These are phyloP conservation scores for Tiliacea citrago DNA, from an alignment of 2,888 invertebrate genomes.

Conservation along the genomic window DNA sequence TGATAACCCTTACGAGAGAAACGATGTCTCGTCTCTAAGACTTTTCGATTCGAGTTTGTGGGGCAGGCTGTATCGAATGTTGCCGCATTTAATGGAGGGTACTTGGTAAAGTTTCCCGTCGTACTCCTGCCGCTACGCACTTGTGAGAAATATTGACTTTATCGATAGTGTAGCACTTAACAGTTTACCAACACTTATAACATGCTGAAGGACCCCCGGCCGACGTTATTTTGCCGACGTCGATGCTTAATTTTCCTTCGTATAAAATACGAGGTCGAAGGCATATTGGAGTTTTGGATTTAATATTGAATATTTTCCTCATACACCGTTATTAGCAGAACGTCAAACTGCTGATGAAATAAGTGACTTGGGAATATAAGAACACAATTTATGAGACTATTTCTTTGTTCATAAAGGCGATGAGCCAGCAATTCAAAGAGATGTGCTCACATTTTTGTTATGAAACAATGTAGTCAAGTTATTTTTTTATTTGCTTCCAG, in stretches of 20 bases:
- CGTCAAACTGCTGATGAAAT: slow-evolving; percentile 44
- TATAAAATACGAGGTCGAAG: slow-evolving; percentile 23
- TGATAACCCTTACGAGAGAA: slow-evolving; percentile 42
- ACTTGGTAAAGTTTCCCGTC: slow-evolving; percentile 48
- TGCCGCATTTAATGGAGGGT: slow-evolving; percentile 46
- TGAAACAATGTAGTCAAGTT: slow-evolving; percentile 17
- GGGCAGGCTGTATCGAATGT: slow-evolving; percentile 26
- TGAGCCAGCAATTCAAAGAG: slow-evolving; percentile 29
- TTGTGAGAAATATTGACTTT: slow-evolving; percentile 64
- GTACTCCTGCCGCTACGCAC: slow-evolving; percentile 45
- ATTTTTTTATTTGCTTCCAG: slow-evolving; percentile 38
- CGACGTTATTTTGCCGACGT: slow-evolving; percentile 37
- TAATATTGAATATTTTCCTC: slow-evolving; percentile 54
- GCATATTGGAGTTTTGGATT: slow-evolving; percentile 42
- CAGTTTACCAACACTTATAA: slow-evolving; percentile 49
- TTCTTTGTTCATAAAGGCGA: slow-evolving; percentile 27
- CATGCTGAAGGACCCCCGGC: slow-evolving; percentile 15
- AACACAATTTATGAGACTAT: slow-evolving; percentile 23
- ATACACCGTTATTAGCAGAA: slow-evolving; percentile 35
- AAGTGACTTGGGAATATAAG: slow-evolving; percentile 34
- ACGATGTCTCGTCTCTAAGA: slow-evolving; percentile 25
- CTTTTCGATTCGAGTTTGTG: slow-evolving; percentile 42
- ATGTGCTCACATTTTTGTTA: slow-evolving; percentile 35
- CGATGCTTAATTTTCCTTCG: slow-evolving; percentile 50
- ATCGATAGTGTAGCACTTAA: slow-evolving; percentile 55